A percentile compares a stretch with the other conserved stretches of the same genome.
Conservation (phyloP, 1,140 invertebrate genomes). For the Probaryconus sp. region DNA sequence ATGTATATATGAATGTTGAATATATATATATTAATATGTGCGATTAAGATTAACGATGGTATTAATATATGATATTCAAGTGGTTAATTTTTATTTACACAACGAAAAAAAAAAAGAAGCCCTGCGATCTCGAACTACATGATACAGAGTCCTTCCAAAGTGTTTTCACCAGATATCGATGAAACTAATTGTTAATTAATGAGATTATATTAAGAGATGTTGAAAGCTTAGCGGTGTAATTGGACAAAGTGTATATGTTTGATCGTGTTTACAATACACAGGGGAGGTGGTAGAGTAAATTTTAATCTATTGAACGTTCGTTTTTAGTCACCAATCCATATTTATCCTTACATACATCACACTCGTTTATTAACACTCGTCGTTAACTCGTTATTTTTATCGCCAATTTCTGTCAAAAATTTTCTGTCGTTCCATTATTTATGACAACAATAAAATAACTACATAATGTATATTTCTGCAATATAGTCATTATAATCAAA, state of each 20-base stretch:
- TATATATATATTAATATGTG: constrained; percentile 16
- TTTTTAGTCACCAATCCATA: constrained; percentile 28
- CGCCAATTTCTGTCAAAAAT: no score
- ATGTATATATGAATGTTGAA: constrained; percentile 27
- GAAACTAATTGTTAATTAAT: constrained; percentile 31
- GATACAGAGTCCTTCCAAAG: constrained; percentile 28
- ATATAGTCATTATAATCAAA: no score
- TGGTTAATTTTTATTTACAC: constrained; percentile 27
- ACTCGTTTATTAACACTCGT: constrained; percentile 2
- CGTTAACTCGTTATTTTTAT: constrained; percentile 28
- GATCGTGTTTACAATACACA: constrained; percentile 36
- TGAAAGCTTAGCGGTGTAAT: constrained; percentile 15
- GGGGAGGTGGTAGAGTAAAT: constrained; percentile 31
- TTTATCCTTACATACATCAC: constrained; percentile 7
- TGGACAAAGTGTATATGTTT: constrained; percentile 34
- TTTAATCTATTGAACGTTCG: constrained; percentile 22
- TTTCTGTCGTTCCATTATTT: no score
- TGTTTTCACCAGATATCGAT: constrained; percentile 20
- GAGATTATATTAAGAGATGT: constrained; percentile 41
- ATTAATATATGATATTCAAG: constrained; percentile 8
- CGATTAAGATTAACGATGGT: constrained; percentile 1
- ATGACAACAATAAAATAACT: no score
- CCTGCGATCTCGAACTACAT: constrained; percentile 17
- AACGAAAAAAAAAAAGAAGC: constrained; percentile 28
- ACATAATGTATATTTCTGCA: no score